A percentile compares a stretch with the other conserved stretches of the same genome.
phyloP scores from a whole-genome alignment of 2,113 vertebrate species.

The Zapus hudsonius region DNA sequence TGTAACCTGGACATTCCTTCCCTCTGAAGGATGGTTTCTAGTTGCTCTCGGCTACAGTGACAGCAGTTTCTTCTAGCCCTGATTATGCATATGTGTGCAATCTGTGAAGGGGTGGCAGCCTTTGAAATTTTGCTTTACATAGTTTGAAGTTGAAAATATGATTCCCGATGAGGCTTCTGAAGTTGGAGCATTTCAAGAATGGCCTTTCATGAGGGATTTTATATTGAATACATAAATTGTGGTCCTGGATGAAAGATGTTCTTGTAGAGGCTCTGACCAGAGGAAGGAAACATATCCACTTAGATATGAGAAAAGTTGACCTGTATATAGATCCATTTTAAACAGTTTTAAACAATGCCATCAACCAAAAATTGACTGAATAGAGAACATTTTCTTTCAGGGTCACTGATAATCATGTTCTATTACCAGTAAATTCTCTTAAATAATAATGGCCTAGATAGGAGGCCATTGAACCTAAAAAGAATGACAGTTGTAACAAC shows the following conservation, averaged over 20 bases:
- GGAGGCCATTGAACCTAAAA: constrained; percentile 27
- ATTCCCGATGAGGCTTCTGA: constrained; percentile 42
- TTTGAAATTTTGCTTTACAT: constrained; percentile 40
- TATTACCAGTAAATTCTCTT: constrained; percentile 63
- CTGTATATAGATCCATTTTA: constrained; percentile 25
- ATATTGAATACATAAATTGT: not conserved
- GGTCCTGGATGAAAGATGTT: constrained; percentile 9
- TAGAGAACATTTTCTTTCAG: constrained; percentile 42
- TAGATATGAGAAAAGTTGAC: constrained; percentile 21
- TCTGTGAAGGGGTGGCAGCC: not conserved
- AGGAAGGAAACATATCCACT: constrained; percentile 15
- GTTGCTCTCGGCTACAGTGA: constrained; percentile 24
- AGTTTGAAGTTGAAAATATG: constrained; percentile 24
- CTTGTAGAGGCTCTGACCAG: not conserved
- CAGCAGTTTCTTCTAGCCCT: not conserved
- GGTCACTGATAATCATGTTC: constrained; percentile 24
- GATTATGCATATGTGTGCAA: constrained; percentile 1
- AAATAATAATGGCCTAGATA: constrained; percentile 53
- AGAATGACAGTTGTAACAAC: constrained; percentile 57
- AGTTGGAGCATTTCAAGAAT: constrained; percentile 54
- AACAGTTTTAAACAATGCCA: constrained; percentile 10
- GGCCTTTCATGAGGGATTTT: constrained; percentile 43
- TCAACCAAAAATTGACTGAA: constrained; percentile 37
- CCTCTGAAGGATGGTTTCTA: not conserved
- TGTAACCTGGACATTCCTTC: constrained; percentile 54